Conservation (phyloP, 2,797 vertebrate species). For the Nasua narica region DNA sequence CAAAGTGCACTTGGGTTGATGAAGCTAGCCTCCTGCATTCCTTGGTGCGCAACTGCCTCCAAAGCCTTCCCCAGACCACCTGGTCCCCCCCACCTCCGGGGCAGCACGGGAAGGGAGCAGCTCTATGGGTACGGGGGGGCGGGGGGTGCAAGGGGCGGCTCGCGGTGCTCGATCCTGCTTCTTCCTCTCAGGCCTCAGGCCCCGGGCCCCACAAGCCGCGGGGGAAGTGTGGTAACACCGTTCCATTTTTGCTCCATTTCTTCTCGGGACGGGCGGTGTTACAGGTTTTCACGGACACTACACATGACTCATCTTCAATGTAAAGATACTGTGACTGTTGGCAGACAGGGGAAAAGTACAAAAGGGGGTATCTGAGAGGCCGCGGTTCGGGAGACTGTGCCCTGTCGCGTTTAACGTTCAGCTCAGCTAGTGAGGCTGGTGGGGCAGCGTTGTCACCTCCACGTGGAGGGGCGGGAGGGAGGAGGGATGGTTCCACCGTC, state of each 20-base stretch:
- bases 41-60: neutral
- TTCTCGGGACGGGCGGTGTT: neutral
- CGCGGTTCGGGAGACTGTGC: neutral
- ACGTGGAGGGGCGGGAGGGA: neutral
- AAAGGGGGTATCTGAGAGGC: neutral
- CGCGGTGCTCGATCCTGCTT: neutral
- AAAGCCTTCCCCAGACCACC: neutral
- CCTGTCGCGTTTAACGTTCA: accelerated
- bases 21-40: neutral
- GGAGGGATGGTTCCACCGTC: neutral
- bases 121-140: neutral
- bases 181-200: neutral
- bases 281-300: neutral
- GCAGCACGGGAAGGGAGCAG: accelerated
- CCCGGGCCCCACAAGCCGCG: neutral
- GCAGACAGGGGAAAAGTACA: neutral
- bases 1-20: neutral
- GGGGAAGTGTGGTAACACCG: accelerated
- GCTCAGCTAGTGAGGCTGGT: accelerated
- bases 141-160: too few species aligned
- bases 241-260: neutral
- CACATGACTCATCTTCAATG: neutral
- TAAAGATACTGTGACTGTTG: neutral
- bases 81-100: neutral
- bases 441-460: neutral